phyloP scores from a whole-genome alignment of 2,888 invertebrate genomes.

The Pyrgus malvae region DNA sequence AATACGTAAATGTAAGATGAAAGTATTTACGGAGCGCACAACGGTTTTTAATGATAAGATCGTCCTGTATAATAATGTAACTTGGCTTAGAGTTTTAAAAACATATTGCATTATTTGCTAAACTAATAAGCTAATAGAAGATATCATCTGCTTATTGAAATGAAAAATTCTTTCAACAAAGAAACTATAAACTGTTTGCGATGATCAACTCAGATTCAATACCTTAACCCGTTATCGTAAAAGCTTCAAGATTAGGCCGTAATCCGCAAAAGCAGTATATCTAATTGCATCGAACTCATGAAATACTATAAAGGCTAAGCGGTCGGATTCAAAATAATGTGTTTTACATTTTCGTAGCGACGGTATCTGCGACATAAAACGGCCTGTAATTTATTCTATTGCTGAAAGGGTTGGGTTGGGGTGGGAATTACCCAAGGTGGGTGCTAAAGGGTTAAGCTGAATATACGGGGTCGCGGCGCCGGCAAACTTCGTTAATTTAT shows the following conservation, averaged over 20 bases:
- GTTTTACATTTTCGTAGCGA: conserved; percentile 78
- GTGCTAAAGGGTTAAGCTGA: conserved; percentile 82
- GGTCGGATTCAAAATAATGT: conserved; percentile 80
- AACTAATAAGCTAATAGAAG: too few relatives aligned
- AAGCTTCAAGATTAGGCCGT: conserved; percentile 51
- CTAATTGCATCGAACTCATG: conserved; percentile 75
- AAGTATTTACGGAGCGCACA: too few relatives aligned
- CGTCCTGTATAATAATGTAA: too few relatives aligned
- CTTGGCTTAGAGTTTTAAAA: too few relatives aligned
- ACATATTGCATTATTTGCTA: too few relatives aligned
- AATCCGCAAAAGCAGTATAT: conserved; percentile 74
- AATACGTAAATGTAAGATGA: too few relatives aligned
- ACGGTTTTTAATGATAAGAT: too few relatives aligned
- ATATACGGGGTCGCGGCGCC: conserved; percentile 77
- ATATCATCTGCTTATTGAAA: too few relatives aligned
- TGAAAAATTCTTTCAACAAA: too few relatives aligned
- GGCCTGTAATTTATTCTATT: conserved; percentile 82
- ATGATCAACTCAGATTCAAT: conserved; percentile 32
- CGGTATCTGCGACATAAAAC: conserved; percentile 80
- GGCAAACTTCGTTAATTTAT: conserved; percentile 81
- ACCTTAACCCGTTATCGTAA: conserved; percentile 65
- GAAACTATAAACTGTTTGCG: conserved; percentile 18
- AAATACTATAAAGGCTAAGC: conserved; percentile 79
- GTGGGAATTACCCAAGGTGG: conserved; percentile 82
- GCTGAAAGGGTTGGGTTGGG: conserved; percentile 80